Evolutionary conservation across 2,797 vertebrate genomes (phyloP).

Genomic region (Limosa lapponica): DNA sequence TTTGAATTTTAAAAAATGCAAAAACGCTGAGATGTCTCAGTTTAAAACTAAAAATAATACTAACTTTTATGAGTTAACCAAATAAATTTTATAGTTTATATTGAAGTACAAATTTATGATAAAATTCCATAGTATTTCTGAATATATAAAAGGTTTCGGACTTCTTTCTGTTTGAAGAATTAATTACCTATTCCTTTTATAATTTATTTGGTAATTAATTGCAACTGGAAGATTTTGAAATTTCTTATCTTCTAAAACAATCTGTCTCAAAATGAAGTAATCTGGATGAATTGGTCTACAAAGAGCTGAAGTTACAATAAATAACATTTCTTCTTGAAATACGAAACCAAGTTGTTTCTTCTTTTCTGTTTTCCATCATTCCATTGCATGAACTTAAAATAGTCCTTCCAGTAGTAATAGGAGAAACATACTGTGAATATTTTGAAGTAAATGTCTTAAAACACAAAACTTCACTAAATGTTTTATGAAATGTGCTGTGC

Average conservation of each 20-base stretch:
- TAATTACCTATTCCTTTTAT: not conserved
- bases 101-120: not conserved
- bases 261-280: not conserved
- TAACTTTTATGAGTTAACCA: not conserved
- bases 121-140: not conserved
- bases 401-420: not conserved
- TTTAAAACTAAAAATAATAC: not conserved
- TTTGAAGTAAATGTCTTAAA: not conserved
- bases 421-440: not conserved
- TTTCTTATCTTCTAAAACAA: not conserved
- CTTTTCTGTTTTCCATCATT: not conserved
- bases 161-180: not conserved
- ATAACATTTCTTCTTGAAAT: not conserved
- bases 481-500: not conserved
- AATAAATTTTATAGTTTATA: not conserved
- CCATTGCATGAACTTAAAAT: not conserved
- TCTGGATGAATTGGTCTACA: not conserved
- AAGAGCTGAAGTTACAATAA: not conserved
- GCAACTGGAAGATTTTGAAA: not conserved
- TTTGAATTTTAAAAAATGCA: not conserved
- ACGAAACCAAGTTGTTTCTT: not conserved
- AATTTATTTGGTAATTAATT: not conserved
- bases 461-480: not conserved
- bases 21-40: not conserved
- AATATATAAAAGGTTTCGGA: not conserved